phyloP scores from a whole-genome alignment of 2,797 vertebrate species.

The Paramormyrops hopkinsi region DNA sequence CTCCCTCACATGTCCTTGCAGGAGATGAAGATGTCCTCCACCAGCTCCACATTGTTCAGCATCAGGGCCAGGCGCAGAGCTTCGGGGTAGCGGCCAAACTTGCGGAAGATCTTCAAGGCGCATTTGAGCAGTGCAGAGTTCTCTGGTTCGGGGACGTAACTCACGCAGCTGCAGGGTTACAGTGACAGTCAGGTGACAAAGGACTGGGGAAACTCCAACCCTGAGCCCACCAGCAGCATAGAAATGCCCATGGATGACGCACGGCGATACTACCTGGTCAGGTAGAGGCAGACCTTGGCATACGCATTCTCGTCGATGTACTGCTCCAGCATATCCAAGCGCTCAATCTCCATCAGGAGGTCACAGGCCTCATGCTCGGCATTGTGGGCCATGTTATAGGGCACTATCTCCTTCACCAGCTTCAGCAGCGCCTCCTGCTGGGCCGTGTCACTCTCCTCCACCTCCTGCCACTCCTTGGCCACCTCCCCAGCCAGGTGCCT shows the following conservation, averaged over 20 bases:
- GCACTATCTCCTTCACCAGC: conserved; percentile 90
- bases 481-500: conserved; percentile 95
- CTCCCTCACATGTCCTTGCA: conserved; percentile 91
- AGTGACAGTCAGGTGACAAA: neutral
- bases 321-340: conserved; percentile 90
- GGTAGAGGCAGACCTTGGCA: conserved; percentile 94
- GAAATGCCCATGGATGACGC: neutral
- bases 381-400: conserved; percentile 98
- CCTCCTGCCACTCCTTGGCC: conserved; percentile 97
- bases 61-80: conserved; percentile 90
- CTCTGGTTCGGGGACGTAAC: conserved; percentile 93
- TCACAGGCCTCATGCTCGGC: conserved; percentile 96
- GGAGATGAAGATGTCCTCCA: conserved; percentile 97
- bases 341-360: conserved; percentile 95
- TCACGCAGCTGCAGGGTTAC: conserved; percentile 75
- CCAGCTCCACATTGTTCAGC: conserved; percentile 93
- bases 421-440: conserved; percentile 90
- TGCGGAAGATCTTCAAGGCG: conserved; percentile 89
- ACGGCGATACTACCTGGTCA: conserved; percentile 74
- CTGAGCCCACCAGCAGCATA: neutral
- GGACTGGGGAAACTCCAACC: neutral
- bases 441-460: conserved; percentile 86
- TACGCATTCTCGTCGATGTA: conserved; percentile 96
- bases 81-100: conserved; percentile 91
- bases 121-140: conserved; percentile 89